Base-by-base conservation (phyloP, 2,888 invertebrate genomes). In the Polymixis flavicincta region DNA sequence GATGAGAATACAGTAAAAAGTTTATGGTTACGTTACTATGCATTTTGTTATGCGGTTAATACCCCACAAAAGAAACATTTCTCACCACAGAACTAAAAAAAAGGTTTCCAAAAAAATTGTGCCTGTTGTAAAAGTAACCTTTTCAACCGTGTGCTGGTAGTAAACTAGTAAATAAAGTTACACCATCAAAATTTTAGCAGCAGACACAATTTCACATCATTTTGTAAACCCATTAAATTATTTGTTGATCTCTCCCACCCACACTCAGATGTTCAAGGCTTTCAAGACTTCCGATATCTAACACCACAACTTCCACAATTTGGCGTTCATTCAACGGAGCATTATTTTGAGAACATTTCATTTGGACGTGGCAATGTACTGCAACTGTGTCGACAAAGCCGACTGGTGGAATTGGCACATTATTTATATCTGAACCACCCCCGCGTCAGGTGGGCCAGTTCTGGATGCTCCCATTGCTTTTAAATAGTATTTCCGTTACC, bases 381-480 rank as follows among this genome's bases (percentile, higher is more conserved):
- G 90, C 90, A 92, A 91, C 87, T 90, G 92, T 92, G 93, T 92
- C 91, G 93, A 90, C 90, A 90, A 92, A 88, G 89, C 87, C 86
- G 87, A 87, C 84, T 85, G 89, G 87, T 90, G 88, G 89, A 94
- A 92, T 94, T 93, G 92, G 94, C 91, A 87, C 89, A 91, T 91
- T 93, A 94, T 95, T 94, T 94, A 93, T 94, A 94, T 86, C 83
- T 78, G 84, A 85, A 82, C 88, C 89, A 90, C 90, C 92, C 90
- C 88, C 89, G 84, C 88, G 90, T 87, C 91, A 92, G 91, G 91
- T 92, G 89, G 84, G 78, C 82, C 81, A 80, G 84, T 80, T 84
- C 82, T 87, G 84, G 79, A 83, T 84, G 87, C 87, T 89, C 86
- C 85, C 85, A 86, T 81, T 87, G 87, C 82, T 81, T 83, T 84